Evolutionary conservation across 2,113 vertebrate species (phyloP), one percentile per base, ranked within the genome.

Genomic region (Grantiella picta): DNA sequence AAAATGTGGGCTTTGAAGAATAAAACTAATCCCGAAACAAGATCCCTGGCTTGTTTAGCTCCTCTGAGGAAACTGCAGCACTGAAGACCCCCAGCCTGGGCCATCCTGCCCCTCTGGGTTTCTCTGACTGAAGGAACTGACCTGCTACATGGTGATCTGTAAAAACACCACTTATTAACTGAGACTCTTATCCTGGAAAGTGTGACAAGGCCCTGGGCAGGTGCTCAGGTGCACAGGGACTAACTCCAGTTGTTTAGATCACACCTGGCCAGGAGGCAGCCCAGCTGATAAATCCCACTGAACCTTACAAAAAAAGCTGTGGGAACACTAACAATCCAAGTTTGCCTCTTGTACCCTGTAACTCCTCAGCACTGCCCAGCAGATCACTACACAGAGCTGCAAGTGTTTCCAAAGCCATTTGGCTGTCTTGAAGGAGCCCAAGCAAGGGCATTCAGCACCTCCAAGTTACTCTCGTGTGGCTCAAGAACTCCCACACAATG

Each of bases 141-240:
- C 73, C 40, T 82, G 73, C 49, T 89, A 69, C 45, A 69, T 4
- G 11, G 28, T 40, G 47, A 88, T 73, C 82, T 80, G 36, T 29
- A 85, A 63, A 87, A 89, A 53, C 78, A 86, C 27, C 18, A 75
- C 52, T 69, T 86, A 96, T 93, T 82, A 91, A 63, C 50, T 40
- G 20, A 11, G 66, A 78, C 94, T 94, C 91, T 66, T 90, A 92
- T 75, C 88, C 83, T 78, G 56, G 86, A 60, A 92, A 92, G 79
- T 40, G 88, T 91, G 89, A 94, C 81, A 89, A 96, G 17, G 86
- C 68, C 68, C 75, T 38, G 71, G 50, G 79, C 11, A 87, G 70
- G 77, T n/a, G 57, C 56, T 94, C 42, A 28, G 50, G 52, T 59
- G 52, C 53, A 70, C 22, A 1, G 59, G 68, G 66, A 68, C 66